phyloP scores from a whole-genome alignment of 2,113 vertebrate genomes.

The Peromyscus leucopus region DNA sequence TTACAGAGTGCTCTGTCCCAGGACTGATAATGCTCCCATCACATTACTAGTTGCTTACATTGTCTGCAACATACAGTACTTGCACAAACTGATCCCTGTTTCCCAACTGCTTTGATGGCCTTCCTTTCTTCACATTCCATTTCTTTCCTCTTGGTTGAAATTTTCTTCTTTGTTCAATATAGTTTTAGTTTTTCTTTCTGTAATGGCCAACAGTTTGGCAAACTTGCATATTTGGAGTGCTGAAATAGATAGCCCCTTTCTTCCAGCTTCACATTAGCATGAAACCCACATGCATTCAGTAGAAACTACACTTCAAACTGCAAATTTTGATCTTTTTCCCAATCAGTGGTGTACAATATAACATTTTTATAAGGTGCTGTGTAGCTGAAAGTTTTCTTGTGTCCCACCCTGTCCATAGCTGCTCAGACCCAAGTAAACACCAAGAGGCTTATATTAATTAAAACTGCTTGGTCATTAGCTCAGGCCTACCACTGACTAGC shows the following conservation, averaged over 20 bases:
- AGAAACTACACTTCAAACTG: background rate
- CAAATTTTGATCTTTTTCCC: background rate
- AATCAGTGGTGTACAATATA: background rate
- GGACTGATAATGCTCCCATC: background rate
- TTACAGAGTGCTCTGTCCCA: background rate
- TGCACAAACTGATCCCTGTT: background rate
- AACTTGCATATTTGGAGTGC: background rate
- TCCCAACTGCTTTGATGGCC: background rate
- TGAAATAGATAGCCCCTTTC: background rate
- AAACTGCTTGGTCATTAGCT: too few species aligned
- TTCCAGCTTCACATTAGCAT: background rate
- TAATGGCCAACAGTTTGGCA: background rate
- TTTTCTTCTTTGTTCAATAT: background rate
- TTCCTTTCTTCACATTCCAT: background rate
- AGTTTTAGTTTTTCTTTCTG: background rate
- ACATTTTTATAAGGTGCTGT: background rate
- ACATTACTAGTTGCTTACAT: background rate
- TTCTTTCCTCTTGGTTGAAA: slow-evolving; percentile 25
- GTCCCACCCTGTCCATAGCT: too few species aligned
- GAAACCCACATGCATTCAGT: background rate
- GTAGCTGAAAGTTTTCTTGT: too few species aligned
- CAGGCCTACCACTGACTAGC: too few species aligned
- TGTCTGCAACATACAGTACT: background rate
- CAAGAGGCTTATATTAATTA: too few species aligned
- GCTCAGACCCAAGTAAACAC: too few species aligned